These are phyloP conservation scores for Pardosa pseudoannulata DNA, from an alignment of 2,888 invertebrate genomes.

Conservation along the genomic window DNA sequence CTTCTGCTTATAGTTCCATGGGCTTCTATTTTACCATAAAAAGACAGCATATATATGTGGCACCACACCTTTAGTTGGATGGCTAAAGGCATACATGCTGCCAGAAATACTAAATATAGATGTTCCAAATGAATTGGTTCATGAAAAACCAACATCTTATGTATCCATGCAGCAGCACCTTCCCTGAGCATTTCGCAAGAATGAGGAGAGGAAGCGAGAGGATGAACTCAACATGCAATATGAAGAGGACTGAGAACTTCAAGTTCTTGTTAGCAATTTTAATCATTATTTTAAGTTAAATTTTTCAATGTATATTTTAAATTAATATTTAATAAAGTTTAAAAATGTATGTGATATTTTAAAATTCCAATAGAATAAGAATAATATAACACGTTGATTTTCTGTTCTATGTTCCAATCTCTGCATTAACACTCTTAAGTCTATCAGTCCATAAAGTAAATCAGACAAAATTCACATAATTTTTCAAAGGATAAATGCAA, in stretches of 20 bases:
- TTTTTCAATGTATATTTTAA: too few relatives aligned
- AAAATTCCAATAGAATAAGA: too few relatives aligned
- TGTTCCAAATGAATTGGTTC: constrained; percentile 76
- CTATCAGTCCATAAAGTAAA: too few relatives aligned
- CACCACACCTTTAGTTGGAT: constrained; percentile 90
- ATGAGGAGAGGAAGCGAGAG: constrained; percentile 54
- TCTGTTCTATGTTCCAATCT: too few relatives aligned
- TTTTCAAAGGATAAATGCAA: too few relatives aligned
- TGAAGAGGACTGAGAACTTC: constrained; percentile 50
- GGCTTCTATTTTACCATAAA: constrained; percentile 93
- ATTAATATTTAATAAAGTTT: too few relatives aligned
- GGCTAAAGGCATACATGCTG: constrained; percentile 94
- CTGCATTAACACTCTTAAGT: too few relatives aligned
- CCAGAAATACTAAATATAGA: constrained; percentile 83
- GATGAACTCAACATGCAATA: constrained; percentile 62
- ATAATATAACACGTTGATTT: too few relatives aligned
- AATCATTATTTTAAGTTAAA: too few relatives aligned
- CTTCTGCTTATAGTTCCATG: constrained; percentile 83
- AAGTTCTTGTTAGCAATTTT: not conserved
- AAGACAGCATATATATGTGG: constrained; percentile 87
- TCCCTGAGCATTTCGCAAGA: constrained; percentile 59
- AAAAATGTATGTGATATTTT: too few relatives aligned
- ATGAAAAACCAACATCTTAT: constrained; percentile 73
- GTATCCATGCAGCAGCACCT: constrained; percentile 67
- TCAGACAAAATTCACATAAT: too few relatives aligned